phyloP scores from a whole-genome alignment of 2,888 invertebrate genomes.

The Eustalomyia histrio region DNA sequence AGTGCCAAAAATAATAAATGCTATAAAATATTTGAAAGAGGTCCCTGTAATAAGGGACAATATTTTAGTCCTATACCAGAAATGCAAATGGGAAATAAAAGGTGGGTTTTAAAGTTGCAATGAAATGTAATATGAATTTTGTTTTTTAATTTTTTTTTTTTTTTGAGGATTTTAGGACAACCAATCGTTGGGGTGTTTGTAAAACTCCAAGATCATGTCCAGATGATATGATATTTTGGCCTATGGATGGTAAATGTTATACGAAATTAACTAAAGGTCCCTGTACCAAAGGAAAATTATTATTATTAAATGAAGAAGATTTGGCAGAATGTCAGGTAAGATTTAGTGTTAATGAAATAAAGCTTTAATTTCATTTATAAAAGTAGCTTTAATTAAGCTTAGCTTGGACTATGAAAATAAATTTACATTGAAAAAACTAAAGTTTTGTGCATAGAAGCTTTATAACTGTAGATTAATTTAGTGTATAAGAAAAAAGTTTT shows the following conservation, averaged over 20 bases:
- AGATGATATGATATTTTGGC: slow-evolving; percentile 87
- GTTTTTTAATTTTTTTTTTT: background rate
- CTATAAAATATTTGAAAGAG: slow-evolving; percentile 86
- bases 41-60: slow-evolving; percentile 86
- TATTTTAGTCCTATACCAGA: slow-evolving; percentile 87
- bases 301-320: slow-evolving; percentile 82
- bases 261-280: slow-evolving; percentile 86
- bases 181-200: slow-evolving; percentile 86
- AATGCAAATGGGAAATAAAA: slow-evolving; percentile 57
- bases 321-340: slow-evolving; percentile 84
- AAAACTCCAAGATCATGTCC: slow-evolving; percentile 84
- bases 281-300: slow-evolving; percentile 86
- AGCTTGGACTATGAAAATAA: no score
- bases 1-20: slow-evolving; percentile 85
- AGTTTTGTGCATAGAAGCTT: no score
- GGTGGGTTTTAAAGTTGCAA: slow-evolving; percentile 46
- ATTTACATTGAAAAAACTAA: no score
- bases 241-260: slow-evolving; percentile 88
- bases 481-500: no score
- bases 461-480: no score
- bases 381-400: no score
- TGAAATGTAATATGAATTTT: background rate
- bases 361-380: no score
- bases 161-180: slow-evolving; percentile 67
- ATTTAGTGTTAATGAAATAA: background rate